Conservation (phyloP, 1,140 invertebrate genomes). For the Macrostomum lignano region DNA sequence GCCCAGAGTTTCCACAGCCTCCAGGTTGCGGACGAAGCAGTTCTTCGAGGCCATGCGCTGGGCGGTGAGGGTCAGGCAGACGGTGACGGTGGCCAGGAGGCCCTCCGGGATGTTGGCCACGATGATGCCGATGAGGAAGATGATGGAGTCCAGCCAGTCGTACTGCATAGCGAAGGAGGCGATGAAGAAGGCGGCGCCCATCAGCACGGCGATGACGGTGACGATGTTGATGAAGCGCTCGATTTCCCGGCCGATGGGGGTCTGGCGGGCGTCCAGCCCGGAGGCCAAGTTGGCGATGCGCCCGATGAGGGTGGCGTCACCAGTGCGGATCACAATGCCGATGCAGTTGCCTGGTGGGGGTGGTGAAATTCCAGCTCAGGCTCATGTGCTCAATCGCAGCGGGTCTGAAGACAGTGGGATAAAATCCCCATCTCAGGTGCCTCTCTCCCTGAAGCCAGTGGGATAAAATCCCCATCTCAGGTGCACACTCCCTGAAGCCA, state of each 20-base stretch:
- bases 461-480: too few species aligned
- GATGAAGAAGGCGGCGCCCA: constrained; percentile 28
- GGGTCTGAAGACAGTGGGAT: too few species aligned
- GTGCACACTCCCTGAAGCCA: too few species aligned
- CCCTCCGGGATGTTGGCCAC: constrained; percentile 77
- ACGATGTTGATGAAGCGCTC: constrained; percentile 30
- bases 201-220: constrained; percentile 26
- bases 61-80: constrained; percentile 60
- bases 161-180: constrained; percentile 21
- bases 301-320: constrained; percentile 31
- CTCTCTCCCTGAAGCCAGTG: too few species aligned
- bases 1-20: constrained; percentile 76
- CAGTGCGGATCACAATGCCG: constrained; percentile 34
- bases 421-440: too few species aligned
- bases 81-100: constrained; percentile 31
- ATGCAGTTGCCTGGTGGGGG: too few species aligned
- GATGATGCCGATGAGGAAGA: constrained; percentile 77
- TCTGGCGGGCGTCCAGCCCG: constrained; percentile 27
- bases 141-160: constrained; percentile 61
- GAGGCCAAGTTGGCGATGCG: constrained; percentile 31
- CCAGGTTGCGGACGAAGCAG: constrained; percentile 79
- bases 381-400: too few species aligned
- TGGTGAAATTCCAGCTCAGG: too few species aligned
- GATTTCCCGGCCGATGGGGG: constrained; percentile 30
- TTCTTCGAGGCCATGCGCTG: constrained; percentile 89